phyloP scores from a whole-genome alignment of 2,888 invertebrate genomes.

The Cetonia aurata region DNA sequence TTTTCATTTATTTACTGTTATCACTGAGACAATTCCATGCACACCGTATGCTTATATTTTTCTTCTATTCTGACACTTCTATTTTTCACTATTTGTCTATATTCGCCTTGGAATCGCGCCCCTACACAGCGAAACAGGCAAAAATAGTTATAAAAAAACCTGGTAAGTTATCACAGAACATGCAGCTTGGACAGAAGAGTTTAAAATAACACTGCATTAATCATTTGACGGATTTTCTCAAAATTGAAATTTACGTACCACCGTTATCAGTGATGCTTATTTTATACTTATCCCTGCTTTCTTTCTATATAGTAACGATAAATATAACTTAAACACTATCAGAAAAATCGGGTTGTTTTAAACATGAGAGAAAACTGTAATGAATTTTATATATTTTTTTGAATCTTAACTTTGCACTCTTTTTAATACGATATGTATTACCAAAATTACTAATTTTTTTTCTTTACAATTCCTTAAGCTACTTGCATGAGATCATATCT shows the following conservation, averaged over 20 bases:
- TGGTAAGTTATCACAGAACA: conserved; percentile 68
- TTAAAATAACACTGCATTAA: conserved; percentile 61
- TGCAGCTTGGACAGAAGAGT: conserved; percentile 66
- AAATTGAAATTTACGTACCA: conserved; percentile 40
- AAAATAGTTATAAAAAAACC: conserved; percentile 68
- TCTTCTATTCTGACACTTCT: conserved; percentile 69
- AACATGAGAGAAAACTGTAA: no score
- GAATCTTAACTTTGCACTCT: no score
- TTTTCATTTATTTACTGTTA: conserved; percentile 49
- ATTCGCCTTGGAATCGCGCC: conserved; percentile 68
- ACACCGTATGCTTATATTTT: conserved; percentile 66
- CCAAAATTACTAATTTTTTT: no score
- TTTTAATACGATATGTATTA: no score
- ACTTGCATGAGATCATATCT: background rate
- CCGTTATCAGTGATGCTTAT: conserved; percentile 42
- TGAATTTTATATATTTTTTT: no score
- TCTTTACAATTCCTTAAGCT: no score
- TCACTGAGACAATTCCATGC: conserved; percentile 63
- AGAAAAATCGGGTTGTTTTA: no score
- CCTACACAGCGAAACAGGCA: conserved; percentile 68
- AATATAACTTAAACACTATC: no score
- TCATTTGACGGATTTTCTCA: conserved; percentile 48
- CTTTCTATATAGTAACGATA: no score
- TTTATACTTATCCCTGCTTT: conserved; percentile 8
- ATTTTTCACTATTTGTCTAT: conserved; percentile 69